phyloP scores from a whole-genome alignment of 2,888 invertebrate species.

The Drosophila colorata region DNA sequence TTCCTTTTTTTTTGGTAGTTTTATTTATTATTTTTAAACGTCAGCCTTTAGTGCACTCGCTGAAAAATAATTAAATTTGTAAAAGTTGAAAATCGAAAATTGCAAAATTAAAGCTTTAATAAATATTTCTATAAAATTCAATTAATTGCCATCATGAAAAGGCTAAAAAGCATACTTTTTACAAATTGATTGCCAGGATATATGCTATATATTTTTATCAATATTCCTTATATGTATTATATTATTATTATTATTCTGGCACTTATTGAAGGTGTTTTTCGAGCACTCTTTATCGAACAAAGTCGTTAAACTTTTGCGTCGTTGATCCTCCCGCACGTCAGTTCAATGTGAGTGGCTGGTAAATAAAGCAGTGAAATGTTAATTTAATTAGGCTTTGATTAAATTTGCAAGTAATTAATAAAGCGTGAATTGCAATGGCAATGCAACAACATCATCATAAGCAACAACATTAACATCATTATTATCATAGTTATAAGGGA shows the following conservation, averaged over 20 bases:
- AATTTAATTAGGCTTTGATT: conserved; percentile 72
- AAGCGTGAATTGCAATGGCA: conserved; percentile 66
- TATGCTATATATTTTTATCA: too few relatives aligned
- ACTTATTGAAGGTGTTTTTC: not conserved
- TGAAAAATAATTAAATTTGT: conserved; percentile 6
- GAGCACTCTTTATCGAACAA: conserved; percentile 18
- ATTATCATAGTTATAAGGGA: conserved; percentile 10
- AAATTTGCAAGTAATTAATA: conserved; percentile 70
- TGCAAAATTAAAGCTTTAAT: not conserved
- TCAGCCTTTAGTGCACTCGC: not conserved
- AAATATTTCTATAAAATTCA: not conserved
- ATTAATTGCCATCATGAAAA: too few relatives aligned
- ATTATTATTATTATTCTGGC: not conserved
- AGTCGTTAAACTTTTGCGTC: conserved; percentile 52
- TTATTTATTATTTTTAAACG: conserved; percentile 12
- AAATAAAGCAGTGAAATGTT: conserved; percentile 47
- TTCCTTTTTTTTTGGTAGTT: conserved; percentile 16
- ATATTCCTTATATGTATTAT: not conserved
- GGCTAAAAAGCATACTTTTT: too few relatives aligned
- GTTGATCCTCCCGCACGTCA: conserved; percentile 3
- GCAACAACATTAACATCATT: conserved; percentile 2
- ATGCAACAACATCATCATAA: conserved; percentile 36
- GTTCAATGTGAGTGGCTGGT: conserved; percentile 25
- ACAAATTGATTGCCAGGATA: too few relatives aligned
- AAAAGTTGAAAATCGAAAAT: not conserved